phyloP scores from a whole-genome alignment of 1,140 invertebrate species.

The Campoletis sonorensis region DNA sequence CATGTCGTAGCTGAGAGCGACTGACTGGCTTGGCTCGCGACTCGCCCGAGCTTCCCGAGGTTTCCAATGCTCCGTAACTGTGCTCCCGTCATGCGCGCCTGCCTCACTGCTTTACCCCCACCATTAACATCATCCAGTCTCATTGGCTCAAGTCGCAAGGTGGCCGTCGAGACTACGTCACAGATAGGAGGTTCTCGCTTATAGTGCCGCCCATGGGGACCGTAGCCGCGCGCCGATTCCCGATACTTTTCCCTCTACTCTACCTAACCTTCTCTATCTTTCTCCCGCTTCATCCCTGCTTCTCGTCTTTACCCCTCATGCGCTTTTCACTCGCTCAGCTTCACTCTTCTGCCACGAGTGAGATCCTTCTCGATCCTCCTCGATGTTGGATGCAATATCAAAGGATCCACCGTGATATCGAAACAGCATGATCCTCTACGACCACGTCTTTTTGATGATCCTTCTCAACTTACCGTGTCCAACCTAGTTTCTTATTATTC shows the following conservation, averaged over 20 bases:
- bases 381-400: no score
- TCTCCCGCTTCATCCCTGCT: no score
- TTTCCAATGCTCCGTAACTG: slow-evolving; percentile 52
- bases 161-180: slow-evolving; percentile 75
- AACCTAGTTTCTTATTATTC: no score
- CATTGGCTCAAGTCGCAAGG: slow-evolving; percentile 71
- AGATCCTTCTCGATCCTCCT: no score
- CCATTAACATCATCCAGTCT: slow-evolving; percentile 29
- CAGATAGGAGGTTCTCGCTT: slow-evolving; percentile 65
- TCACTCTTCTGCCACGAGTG: no score
- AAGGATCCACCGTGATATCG: no score
- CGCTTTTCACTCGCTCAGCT: no score
- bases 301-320: no score
- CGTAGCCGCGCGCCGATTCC: slow-evolving; percentile 61
- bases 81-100: slow-evolving; percentile 71
- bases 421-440: no score
- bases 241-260: slow-evolving; percentile 52
- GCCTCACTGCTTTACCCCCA: slow-evolving; percentile 62
- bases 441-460: no score
- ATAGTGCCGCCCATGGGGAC: slow-evolving; percentile 55
- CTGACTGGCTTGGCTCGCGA: slow-evolving; percentile 76
- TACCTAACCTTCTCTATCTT: no score
- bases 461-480: no score
- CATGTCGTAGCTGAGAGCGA: slow-evolving; percentile 78
- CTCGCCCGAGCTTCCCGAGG: slow-evolving; percentile 71